Percentiles rank a stretch among this genome's conserved stretches.
Conservation (phyloP, 1,140 invertebrate species). For the Rhagoletis pomonella region DNA sequence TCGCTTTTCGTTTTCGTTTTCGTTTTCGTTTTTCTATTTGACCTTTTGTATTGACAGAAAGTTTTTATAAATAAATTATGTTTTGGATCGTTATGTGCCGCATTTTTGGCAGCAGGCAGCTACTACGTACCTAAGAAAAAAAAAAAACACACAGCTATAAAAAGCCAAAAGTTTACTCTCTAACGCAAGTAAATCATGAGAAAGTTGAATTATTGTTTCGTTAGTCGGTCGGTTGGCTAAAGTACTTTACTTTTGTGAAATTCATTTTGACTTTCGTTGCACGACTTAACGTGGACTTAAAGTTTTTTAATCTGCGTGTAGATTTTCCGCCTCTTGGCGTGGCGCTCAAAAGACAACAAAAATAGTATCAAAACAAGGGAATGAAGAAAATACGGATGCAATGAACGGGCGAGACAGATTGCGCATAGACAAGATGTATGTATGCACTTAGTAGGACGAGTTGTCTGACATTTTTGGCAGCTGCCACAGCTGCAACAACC, state of each 20-base stretch:
- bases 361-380: background rate
- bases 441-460: too few species aligned
- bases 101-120: slow-evolving; percentile 27
- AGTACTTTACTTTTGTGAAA: slow-evolving; percentile 35
- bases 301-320: slow-evolving; percentile 48
- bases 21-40: slow-evolving; percentile 37
- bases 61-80: slow-evolving; percentile 47
- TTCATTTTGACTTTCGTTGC: slow-evolving; percentile 37
- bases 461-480: slow-evolving; percentile 48
- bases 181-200: slow-evolving; percentile 20
- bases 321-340: slow-evolving; percentile 13
- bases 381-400: too few species aligned
- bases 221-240: slow-evolving; percentile 2
- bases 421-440: too few species aligned
- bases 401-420: background rate
- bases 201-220: slow-evolving; percentile 28
- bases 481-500: background rate
- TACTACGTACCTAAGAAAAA: too few species aligned
- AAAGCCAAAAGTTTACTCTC: background rate
- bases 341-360: slow-evolving; percentile 1
- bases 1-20: too few species aligned
- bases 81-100: background rate
- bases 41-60: slow-evolving; percentile 23
- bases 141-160: background rate
- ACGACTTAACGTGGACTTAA: slow-evolving; percentile 47